These are phyloP conservation scores for Anguilla obscura DNA, from an alignment of 2,797 vertebrate genomes.

Conservation along the genomic window DNA sequence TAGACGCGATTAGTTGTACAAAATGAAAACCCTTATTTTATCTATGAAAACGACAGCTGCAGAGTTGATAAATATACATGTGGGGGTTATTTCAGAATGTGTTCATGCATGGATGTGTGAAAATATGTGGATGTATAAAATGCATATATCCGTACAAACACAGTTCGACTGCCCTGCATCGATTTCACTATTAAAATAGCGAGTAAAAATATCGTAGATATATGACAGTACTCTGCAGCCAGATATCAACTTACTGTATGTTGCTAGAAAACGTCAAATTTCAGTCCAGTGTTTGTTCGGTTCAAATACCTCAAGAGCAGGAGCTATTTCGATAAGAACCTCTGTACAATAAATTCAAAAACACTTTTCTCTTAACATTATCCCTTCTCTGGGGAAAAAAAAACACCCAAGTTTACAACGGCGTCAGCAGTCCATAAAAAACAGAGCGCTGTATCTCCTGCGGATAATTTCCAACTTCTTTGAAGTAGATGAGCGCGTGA, in stretches of 20 bases:
- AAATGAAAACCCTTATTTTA: conserved; percentile 32
- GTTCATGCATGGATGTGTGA: conserved; percentile 28
- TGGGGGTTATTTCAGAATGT: conserved; percentile 29
- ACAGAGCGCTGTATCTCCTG: conserved; percentile 37
- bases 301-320: neutral
- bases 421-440: conserved; percentile 56
- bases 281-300: conserved; percentile 12
- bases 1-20: conserved; percentile 31
- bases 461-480: conserved; percentile 49
- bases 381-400: neutral
- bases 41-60: conserved; percentile 26
- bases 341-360: neutral
- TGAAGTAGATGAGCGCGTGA: conserved; percentile 25
- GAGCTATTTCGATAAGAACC: conserved; percentile 14
- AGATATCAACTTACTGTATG: conserved; percentile 23
- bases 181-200: conserved; percentile 43
- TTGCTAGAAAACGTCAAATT: conserved; percentile 11
- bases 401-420: conserved; percentile 40
- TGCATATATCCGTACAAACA: conserved; percentile 32
- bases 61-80: conserved; percentile 35
- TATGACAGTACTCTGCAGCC: conserved; percentile 1
- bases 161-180: conserved; percentile 48
- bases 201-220: conserved; percentile 33
- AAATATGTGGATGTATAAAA: conserved; percentile 49
- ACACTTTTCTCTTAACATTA: conserved; percentile 21